These are phyloP conservation scores for Pangasius macronema DNA, from an alignment of 2,797 vertebrate species.

Conservation along the genomic window DNA sequence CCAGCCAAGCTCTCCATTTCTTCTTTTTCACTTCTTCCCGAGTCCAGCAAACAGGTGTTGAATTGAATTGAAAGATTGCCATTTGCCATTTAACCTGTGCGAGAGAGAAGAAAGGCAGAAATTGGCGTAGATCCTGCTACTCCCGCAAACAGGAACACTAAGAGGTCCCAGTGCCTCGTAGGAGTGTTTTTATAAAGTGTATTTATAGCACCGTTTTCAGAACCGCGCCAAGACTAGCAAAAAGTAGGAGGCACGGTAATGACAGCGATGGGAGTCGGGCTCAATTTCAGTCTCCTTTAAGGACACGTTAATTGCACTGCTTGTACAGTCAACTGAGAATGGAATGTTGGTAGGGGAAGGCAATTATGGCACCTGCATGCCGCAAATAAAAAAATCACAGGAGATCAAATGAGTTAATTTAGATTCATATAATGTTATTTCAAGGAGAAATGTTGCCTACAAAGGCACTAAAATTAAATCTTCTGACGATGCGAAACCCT, in stretches of 20 bases:
- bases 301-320: conserved; percentile 66
- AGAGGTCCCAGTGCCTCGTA: conserved; percentile 58
- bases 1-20: conserved; percentile 40
- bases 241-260: conserved; percentile 44
- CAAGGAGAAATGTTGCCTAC: not conserved
- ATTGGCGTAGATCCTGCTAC: conserved; percentile 56
- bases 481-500: not conserved
- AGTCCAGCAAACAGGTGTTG: conserved; percentile 61
- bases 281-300: conserved; percentile 59
- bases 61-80: conserved; percentile 63
- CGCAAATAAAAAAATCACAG: conserved; percentile 20
- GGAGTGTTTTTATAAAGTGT: conserved; percentile 55
- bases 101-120: conserved; percentile 29
- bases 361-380: conserved; percentile 29
- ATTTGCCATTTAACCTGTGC: conserved; percentile 58
- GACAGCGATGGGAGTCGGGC: conserved; percentile 53
- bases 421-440: conserved; percentile 8
- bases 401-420: conserved; percentile 22
- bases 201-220: conserved; percentile 68
- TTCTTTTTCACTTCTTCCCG: not conserved
- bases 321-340: conserved; percentile 24
- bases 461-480: not conserved
- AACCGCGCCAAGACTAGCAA: conserved; percentile 48
- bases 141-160: conserved; percentile 62
- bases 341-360: conserved; percentile 21